Base-by-base conservation (phyloP, 37 sponge, comb jelly and placozoan species). In the Agelas oroides region DNA sequence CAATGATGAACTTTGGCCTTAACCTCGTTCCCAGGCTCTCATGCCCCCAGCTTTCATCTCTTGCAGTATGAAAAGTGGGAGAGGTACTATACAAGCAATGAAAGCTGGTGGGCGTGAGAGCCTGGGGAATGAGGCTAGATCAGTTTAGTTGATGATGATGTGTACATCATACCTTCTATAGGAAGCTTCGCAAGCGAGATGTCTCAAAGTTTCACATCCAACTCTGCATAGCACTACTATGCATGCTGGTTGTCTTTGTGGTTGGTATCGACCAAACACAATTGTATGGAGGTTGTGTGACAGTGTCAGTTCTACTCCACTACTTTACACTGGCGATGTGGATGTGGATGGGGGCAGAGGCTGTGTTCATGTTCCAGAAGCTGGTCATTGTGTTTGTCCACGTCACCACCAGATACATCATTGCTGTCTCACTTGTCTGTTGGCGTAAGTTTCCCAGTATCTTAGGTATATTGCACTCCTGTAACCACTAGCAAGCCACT, bases 401-500 rank as follows among this genome's bases (percentile, higher is more conserved):
- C 0, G 34, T 65, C 67, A 76, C 60, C 59, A 75, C 54, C 16
- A 41, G 54, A 24, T 61, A 71, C 28, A 59, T 63, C 36, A 27
- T 84, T 14, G 21, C 21, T 65, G 53, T 71, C 32, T 84, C 76
- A 58, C 27, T 84, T 6, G 64, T 84, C 60, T 71, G 85, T 27
- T 84, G 85, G 85, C 38, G 85, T 84, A 57, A 62, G 85, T 83
- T 71, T n/a, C n/a, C n/a, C n/a, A n/a, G n/a, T n/a, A n/a, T n/a
- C n/a, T n/a, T n/a, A n/a, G n/a, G 8, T 46, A n/a, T n/a, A n/a
- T n/a, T n/a, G n/a, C n/a, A n/a, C n/a, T n/a, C n/a, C n/a, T n/a
- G n/a, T n/a, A n/a, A n/a, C n/a, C n/a, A n/a, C n/a, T n/a, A n/a
- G n/a, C n/a, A n/a, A n/a, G n/a, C n/a, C n/a, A n/a, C n/a, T n/a